Evolutionary conservation across 2,888 invertebrate species (phyloP).

Genomic region (Acanthacorydalis orientalis): DNA sequence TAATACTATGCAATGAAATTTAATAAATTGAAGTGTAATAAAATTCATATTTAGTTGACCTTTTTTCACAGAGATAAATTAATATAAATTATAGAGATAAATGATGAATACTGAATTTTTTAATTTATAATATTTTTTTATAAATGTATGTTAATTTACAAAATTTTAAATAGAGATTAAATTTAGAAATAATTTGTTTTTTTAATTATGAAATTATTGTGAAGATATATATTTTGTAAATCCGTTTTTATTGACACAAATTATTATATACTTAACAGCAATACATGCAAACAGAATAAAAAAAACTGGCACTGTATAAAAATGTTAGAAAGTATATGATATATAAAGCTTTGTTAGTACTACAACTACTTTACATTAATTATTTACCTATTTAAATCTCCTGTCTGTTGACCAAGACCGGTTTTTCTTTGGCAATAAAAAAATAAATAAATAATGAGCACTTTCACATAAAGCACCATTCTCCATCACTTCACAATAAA

Average conservation of each 20-base stretch:
- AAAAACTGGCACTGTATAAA: not conserved
- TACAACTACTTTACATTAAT: not conserved
- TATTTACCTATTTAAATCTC: not conserved
- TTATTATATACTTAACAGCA: not conserved
- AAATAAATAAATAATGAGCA: not conserved
- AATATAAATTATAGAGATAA: no score
- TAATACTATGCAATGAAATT: no score
- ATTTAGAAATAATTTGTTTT: no score
- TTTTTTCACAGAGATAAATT: no score
- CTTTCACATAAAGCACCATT: slow-evolving; percentile 2
- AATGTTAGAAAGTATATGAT: not conserved
- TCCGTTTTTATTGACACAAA: slow-evolving; percentile 3
- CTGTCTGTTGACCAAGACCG: not conserved
- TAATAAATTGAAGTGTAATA: no score
- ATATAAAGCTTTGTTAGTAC: not conserved
- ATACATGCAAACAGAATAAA: not conserved
- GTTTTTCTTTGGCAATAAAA: not conserved
- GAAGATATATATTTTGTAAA: not conserved
- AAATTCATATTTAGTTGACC: no score
- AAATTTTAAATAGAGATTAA: no score
- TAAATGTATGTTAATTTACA: no score
- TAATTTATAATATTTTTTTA: no score
- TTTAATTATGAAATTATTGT: no score
- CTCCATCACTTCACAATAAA: not conserved
- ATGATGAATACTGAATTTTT: no score